Conservation (phyloP, 2,113 vertebrate species). For the Tinamus guttatus region DNA sequence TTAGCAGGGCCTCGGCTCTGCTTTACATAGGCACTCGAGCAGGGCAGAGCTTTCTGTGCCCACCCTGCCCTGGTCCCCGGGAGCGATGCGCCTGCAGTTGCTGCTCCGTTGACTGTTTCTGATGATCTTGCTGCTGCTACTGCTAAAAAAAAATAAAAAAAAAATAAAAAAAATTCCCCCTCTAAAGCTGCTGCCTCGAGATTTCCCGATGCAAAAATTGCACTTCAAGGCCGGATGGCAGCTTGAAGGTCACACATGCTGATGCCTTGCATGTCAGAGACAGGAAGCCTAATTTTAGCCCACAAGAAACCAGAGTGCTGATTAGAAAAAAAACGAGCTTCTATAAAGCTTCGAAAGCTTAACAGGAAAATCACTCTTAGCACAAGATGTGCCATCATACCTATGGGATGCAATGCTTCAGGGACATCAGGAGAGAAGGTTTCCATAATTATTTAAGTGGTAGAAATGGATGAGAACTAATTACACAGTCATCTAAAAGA, state of each 20-base stretch:
- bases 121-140: conserved; percentile 61
- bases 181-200: conserved; percentile 65
- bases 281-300: conserved; percentile 72
- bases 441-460: conserved; percentile 12
- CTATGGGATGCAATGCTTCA: conserved; percentile 18
- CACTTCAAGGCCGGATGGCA: conserved; percentile 71
- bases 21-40: accelerated
- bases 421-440: conserved; percentile 40
- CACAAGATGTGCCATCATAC: conserved; percentile 42
- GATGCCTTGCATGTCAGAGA: conserved; percentile 55
- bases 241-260: conserved; percentile 69
- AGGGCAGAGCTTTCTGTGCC: not conserved
- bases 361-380: conserved; percentile 60
- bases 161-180: not conserved
- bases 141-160: not conserved
- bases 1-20: not conserved
- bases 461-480: conserved; percentile 51
- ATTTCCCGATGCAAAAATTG: conserved; percentile 71
- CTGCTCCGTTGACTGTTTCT: conserved; percentile 63
- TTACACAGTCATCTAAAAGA: conserved; percentile 47
- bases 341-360: conserved; percentile 62
- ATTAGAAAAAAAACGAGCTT: conserved; percentile 71
- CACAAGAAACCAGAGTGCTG: conserved; percentile 53
- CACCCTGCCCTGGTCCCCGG: conserved; percentile 47
- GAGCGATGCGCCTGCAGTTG: conserved; percentile 17